Evolutionary conservation across 2,888 invertebrate species (phyloP).

Genomic region (Caenorhabditis sp.): DNA sequence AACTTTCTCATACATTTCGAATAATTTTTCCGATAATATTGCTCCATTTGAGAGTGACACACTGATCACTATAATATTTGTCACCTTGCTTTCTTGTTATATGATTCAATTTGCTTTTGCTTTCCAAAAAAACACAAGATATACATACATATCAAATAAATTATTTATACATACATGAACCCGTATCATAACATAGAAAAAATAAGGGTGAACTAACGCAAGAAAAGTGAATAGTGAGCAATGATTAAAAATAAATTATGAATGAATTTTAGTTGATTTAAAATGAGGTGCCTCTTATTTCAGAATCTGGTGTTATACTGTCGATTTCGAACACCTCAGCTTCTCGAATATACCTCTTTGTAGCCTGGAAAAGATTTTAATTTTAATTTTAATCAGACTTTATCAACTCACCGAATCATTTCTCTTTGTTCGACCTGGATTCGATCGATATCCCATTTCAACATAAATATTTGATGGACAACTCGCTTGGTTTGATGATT

Average conservation of each 20-base stretch:
- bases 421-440: slow-evolving; percentile 47
- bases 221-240: too few relatives aligned
- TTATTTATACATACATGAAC: not conserved
- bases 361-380: slow-evolving; percentile 7
- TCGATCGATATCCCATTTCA: slow-evolving; percentile 69
- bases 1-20: not conserved
- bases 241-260: too few relatives aligned
- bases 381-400: too few relatives aligned
- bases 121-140: not conserved
- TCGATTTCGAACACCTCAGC: slow-evolving; percentile 40
- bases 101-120: not conserved
- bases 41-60: not conserved
- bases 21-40: not conserved
- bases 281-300: too few relatives aligned
- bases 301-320: slow-evolving; percentile 25
- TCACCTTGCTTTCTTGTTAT: too few relatives aligned
- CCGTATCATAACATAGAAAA: too few relatives aligned
- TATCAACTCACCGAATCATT: slow-evolving; percentile 30
- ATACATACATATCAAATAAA: not conserved
- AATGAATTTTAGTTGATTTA: too few relatives aligned
- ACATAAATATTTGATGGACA: slow-evolving; percentile 67
- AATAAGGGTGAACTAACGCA: too few relatives aligned
- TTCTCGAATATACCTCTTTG: slow-evolving; percentile 14
- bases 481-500: slow-evolving; percentile 15
- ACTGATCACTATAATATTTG: too few relatives aligned